phyloP scores from a whole-genome alignment of 2,797 vertebrate genomes.

The Chelonia mydas region DNA sequence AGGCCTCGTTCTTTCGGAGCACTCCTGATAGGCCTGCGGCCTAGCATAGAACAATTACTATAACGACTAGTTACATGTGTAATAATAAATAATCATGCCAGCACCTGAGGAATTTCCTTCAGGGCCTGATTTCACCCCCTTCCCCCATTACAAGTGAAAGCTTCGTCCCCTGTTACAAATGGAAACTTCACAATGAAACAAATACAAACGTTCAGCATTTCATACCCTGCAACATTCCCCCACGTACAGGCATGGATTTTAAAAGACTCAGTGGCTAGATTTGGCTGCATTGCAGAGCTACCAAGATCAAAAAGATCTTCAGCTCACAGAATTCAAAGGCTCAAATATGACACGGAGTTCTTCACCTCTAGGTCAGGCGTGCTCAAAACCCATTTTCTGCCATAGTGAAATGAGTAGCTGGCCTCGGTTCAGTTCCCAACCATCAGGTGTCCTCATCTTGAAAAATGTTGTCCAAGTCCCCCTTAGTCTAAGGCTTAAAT shows the following conservation, averaged over 20 bases:
- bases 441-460: background rate
- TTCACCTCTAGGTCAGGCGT: slow-evolving; percentile 46
- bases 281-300: slow-evolving; percentile 34
- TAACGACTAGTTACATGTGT: accelerated
- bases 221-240: background rate
- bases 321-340: slow-evolving; percentile 64
- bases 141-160: background rate
- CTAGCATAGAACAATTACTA: background rate
- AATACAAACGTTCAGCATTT: background rate
- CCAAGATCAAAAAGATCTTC: slow-evolving; percentile 65
- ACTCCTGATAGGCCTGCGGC: too few relatives aligned
- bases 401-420: accelerated
- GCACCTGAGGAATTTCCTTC: background rate
- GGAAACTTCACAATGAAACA: background rate
- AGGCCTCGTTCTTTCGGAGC: too few relatives aligned
- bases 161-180: background rate
- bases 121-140: background rate
- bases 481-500: accelerated
- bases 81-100: background rate
- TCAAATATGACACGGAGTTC: slow-evolving; percentile 46
- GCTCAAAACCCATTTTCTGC: background rate
- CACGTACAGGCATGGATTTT: slow-evolving; percentile 40
- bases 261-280: slow-evolving; percentile 58
- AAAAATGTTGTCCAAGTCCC: background rate
- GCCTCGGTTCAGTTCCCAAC: background rate